A percentile compares a stretch with the other conserved stretches of the same genome.
Evolutionary conservation across 2,113 vertebrate genomes (phyloP).

Genomic region (Phalacrocorax carbo): DNA sequence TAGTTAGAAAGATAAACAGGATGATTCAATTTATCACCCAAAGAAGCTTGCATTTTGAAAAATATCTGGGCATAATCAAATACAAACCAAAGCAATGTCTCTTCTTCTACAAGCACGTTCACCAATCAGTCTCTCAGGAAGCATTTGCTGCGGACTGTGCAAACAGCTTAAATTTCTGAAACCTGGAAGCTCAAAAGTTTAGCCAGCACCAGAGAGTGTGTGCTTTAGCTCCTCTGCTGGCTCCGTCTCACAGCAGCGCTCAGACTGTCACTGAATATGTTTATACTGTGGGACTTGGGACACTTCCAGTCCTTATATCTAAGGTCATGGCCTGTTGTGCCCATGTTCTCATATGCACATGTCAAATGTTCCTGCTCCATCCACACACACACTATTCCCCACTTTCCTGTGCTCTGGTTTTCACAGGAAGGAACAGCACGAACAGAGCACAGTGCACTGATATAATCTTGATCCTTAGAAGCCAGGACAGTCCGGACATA

Average conservation of each 20-base stretch:
- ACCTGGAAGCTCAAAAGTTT: neutral
- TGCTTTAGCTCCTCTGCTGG: neutral
- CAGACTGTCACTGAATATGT: neutral
- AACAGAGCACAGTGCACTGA: neutral
- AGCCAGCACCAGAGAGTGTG: accelerated
- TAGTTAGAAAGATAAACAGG: neutral
- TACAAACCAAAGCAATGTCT: neutral
- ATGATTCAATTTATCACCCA: neutral
- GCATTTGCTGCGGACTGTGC: neutral
- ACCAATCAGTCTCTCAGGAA: neutral
- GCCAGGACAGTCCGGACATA: neutral
- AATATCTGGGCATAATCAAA: neutral
- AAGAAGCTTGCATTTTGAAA: neutral
- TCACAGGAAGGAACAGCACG: neutral
- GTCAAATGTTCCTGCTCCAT: neutral
- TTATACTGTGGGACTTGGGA: neutral
- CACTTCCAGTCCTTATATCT: neutral
- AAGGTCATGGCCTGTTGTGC: neutral
- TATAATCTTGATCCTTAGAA: neutral
- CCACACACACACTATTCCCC: neutral
- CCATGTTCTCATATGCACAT: neutral
- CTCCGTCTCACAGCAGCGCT: neutral
- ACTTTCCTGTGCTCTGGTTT: neutral
- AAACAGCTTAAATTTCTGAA: neutral
- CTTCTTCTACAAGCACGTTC: neutral